Evolutionary conservation across 2,888 invertebrate species (phyloP).

Genomic region (Cryptocheilus praepositus): DNA sequence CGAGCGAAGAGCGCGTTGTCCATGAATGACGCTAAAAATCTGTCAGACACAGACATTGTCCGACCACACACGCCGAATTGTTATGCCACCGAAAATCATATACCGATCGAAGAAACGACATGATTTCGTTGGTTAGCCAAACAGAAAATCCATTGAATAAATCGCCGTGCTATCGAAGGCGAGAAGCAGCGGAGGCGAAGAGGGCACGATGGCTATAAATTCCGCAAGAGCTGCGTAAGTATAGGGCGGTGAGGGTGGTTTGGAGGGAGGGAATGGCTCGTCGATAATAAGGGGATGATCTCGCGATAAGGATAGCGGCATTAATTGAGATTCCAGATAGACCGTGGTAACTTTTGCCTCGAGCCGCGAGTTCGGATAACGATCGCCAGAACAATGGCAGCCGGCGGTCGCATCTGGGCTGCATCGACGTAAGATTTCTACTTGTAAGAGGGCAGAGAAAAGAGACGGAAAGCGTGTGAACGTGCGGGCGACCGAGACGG

Average conservation of each 20-base stretch:
- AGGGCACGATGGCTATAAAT: slow-evolving; percentile 44
- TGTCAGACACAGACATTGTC: too few relatives aligned
- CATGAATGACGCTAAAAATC: too few relatives aligned
- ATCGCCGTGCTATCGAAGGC: slow-evolving; percentile 1
- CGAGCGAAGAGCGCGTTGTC: too few relatives aligned
- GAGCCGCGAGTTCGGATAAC: slow-evolving; percentile 57
- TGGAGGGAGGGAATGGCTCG: slow-evolving; percentile 47
- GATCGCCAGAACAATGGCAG: slow-evolving; percentile 63
- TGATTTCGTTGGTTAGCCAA: too few relatives aligned
- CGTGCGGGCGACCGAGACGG: slow-evolving; percentile 7
- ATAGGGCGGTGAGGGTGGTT: not conserved
- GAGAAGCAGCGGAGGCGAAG: slow-evolving; percentile 6
- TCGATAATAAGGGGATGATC: slow-evolving; percentile 68
- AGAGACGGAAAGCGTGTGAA: slow-evolving; percentile 23
- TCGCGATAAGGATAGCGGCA: slow-evolving; percentile 63
- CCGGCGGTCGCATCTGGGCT: slow-evolving; percentile 47
- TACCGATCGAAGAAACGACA: too few relatives aligned
- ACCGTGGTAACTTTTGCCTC: slow-evolving; percentile 60
- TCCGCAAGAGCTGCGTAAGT: slow-evolving; percentile 40
- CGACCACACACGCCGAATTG: too few relatives aligned
- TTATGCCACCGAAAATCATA: too few relatives aligned
- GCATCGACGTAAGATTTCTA: slow-evolving; percentile 26
- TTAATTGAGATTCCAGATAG: slow-evolving; percentile 72
- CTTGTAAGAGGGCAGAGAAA: slow-evolving; percentile 11
- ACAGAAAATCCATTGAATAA: not conserved